Base-by-base conservation (phyloP, 2,113 vertebrate species). In the Erinaceus europaeus region DNA sequence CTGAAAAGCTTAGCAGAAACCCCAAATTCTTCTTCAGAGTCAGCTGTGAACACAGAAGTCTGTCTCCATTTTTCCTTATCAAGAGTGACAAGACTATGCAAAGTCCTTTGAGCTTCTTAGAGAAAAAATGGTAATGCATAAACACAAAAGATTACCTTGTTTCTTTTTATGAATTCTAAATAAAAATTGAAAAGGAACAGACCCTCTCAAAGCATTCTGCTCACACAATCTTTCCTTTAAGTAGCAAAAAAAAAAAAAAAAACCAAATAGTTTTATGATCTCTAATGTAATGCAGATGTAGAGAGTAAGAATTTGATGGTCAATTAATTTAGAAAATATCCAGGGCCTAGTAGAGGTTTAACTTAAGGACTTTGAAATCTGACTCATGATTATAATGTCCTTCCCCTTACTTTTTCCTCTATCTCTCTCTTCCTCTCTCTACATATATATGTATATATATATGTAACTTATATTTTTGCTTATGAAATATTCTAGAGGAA, bases 311-410 rank as follows among this genome's bases (percentile, higher is more conserved):
- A 97, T 98, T 98, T 98, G 97, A 98, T 98, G 97, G 97, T 97
- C 98, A 98, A 98, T 98, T 98, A 98, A 98, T 98, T 97, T 97
- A 95, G 96, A 97, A 96, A 97, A 96, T 97, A 96, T 89, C 95
- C 96, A 96, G 96, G 96, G 81, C 94, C 95, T 95, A 86, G 91
- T 94, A 95, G 90, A 94, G 90, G 92, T 95, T 95, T 93, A 89
- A 75, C 91, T 96, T 94, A 81, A 75, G 95, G 94, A 92, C 97
- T 97, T 97, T 97, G 97, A 97, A 97, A 97, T 97, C 93, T 92
- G 94, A 97, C 90, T 96, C 96, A 81, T 83, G 95, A 95, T 97
- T 96, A 93, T 89, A 95, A 93, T 59, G 82, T 88, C 62, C 40
- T 92, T 90, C 76, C 86, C 83, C 89, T 91, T 69, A 69, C 84